Base-by-base conservation (phyloP, 2,113 vertebrate species). In the Nothoprocta pentlandii region DNA sequence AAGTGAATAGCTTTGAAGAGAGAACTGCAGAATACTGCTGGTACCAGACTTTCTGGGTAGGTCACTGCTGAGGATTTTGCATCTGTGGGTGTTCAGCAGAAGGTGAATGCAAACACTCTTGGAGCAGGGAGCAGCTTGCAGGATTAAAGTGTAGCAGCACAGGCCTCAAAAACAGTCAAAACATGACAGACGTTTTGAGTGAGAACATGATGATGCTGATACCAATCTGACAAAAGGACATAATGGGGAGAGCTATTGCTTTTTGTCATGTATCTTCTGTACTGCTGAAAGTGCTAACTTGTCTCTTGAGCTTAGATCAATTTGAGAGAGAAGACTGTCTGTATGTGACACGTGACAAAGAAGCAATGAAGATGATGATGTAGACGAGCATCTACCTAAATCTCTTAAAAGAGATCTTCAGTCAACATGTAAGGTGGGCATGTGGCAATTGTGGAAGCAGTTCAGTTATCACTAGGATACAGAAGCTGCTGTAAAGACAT, bases 141-240 rank as follows among this genome's bases (percentile, higher is more conserved):
- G 67, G 75, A 91, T 85, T 63, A 58, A 82, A 89, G 74, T 85
- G 85, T 94, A 89, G 79, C 20, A 82, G 67, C n/a, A 69, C 63
- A 74, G 26, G 34, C 63, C 82, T 83, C 70, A 73, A 91, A 89
- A 85, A 22, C 41, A 62, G 66, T 76, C 67, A 73, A 46, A 39
- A 39, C 36, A 39, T 39, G 36, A 39, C 36, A 39, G 36, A 39
- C 36, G 36, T 39, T 39, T 39, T 39, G 36, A 39, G 36, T 39
- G 13, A 77, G 89, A 80, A 83, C 49, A 32, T 26, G 58, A 89
- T 54, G 71, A 87, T 75, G 80, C 22, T 81, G 80, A 92, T 23
- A 13, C 87, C 67, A 80, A 73, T 39, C 54, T 61, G 54, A 85
- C 76, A 85, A 91, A 10, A 77, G 44, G 80, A 77, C 16, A 89